phyloP scores from a whole-genome alignment of 2,797 vertebrate species.

The Dicrostonyx torquatus region DNA sequence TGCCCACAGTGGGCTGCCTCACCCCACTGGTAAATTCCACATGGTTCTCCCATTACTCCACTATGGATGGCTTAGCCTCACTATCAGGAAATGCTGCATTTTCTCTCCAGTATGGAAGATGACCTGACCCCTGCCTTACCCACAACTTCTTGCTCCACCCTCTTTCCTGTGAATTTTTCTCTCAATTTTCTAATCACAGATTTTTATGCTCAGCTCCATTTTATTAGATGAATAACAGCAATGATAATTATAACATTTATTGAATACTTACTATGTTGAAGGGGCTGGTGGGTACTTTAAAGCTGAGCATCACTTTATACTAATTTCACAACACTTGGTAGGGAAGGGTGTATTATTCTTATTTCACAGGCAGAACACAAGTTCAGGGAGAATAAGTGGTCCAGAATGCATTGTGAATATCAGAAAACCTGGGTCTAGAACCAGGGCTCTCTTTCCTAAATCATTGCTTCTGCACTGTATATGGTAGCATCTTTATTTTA shows the following conservation, averaged over 20 bases:
- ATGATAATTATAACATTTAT: not conserved
- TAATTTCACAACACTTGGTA: not conserved
- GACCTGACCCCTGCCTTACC: not conserved
- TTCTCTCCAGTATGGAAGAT: not conserved
- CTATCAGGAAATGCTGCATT: not conserved
- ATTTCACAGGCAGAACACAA: not conserved
- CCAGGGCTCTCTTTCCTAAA: not conserved
- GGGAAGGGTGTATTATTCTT: not conserved
- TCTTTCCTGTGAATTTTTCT: not conserved
- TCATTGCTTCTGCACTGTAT: not conserved
- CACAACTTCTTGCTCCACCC: not conserved
- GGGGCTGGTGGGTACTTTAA: too few species aligned
- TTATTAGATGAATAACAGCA: not conserved
- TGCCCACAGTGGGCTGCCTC: not conserved
- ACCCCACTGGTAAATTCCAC: not conserved
- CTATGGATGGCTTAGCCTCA: not conserved
- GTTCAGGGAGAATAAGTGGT: not conserved
- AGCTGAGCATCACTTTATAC: not conserved
- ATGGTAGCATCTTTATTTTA: not conserved
- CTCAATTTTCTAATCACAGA: slow-evolving; percentile 3
- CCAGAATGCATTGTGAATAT: not conserved
- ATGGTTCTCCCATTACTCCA: not conserved
- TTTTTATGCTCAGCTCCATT: not conserved
- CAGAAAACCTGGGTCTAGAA: not conserved
- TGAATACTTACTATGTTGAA: not conserved